Evolutionary conservation across 2,113 vertebrate genomes (phyloP).

Genomic region (Hydropotes inermis): DNA sequence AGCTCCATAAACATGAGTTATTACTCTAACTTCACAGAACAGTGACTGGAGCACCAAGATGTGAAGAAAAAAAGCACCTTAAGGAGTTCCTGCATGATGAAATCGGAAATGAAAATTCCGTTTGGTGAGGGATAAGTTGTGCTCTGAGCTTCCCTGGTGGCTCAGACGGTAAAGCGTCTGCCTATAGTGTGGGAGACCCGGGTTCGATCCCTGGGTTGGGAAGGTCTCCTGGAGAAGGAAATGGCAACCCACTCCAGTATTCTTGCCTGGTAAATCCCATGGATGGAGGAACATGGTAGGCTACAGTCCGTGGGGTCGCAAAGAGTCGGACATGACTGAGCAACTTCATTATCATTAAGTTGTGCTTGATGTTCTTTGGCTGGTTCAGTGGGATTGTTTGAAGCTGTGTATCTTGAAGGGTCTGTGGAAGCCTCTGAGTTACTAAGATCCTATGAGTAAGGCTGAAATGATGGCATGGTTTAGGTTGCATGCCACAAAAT

Average conservation of each 20-base stretch:
- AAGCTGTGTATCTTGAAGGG: conserved; percentile 1
- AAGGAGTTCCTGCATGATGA: background rate
- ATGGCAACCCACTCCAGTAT: too few species aligned
- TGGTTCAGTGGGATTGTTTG: background rate
- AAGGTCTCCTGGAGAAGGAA: too few species aligned
- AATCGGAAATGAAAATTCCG: background rate
- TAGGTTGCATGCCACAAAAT: background rate
- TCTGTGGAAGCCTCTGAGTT: background rate
- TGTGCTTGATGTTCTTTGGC: background rate
- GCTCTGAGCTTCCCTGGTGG: background rate
- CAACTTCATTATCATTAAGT: background rate
- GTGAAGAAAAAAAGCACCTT: background rate
- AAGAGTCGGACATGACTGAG: too few species aligned
- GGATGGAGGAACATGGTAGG: too few species aligned
- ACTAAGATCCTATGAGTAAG: background rate
- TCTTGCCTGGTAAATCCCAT: too few species aligned
- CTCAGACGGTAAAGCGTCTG: too few species aligned
- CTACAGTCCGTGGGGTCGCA: too few species aligned
- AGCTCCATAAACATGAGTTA: background rate
- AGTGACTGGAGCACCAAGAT: background rate
- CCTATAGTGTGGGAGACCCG: too few species aligned
- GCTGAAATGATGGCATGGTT: background rate
- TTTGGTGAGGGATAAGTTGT: background rate
- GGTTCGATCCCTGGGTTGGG: too few species aligned
- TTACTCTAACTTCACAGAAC: conserved; percentile 23